Evolutionary conservation across 2,113 vertebrate species (phyloP), one percentile per base, ranked within the genome.

Genomic region (Trichomycterus rosablanca): DNA sequence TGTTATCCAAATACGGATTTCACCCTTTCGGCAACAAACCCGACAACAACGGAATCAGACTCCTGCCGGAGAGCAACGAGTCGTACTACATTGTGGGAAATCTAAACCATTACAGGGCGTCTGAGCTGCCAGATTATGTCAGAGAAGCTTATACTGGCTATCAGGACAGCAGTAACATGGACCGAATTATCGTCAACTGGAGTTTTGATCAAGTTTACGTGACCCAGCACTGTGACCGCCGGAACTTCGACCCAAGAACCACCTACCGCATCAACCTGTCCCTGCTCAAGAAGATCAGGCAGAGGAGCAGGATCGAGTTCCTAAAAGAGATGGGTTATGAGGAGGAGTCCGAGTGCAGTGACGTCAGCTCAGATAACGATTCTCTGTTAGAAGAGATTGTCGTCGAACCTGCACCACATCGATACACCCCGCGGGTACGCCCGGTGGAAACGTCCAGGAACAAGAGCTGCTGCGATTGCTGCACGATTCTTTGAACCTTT

Each of bases 41-140:
- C 24, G 24, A 51, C 2, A 7, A 23, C 10, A 32, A 50, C 18
- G 2, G 11, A 1, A 2, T 20, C 8, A 9, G 0, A 7, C 11
- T 71, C 30, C 62, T 71, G 44, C 62, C 56, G 3, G 1, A 22
- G 0, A 14, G 6, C 10, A 28, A 28, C 3, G 7, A 54, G 1
- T 18, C 26, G 2, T 71, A 62, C 44, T 66, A 61, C 37, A 55
- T 44, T 23, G 22, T 66, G 44, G 63, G 63, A 1, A 71, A 71
- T 19, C 35, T 71, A 35, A 20, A 49, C 3, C 2, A 1, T 0
- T 1, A 8, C 4, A 7, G 34, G 9, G 4, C 26, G 0, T 6
- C 35, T 0, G 2, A 2, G 3, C 37, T 71, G 2, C 44, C 68
- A 3, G 1, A 1, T 4, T 1, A 5, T 0, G 44, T 71, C 14